A percentile compares a stretch with the other conserved stretches of the same genome.
phyloP scores from a whole-genome alignment of 2,113 vertebrate genomes.

The Solea senegalensis region DNA sequence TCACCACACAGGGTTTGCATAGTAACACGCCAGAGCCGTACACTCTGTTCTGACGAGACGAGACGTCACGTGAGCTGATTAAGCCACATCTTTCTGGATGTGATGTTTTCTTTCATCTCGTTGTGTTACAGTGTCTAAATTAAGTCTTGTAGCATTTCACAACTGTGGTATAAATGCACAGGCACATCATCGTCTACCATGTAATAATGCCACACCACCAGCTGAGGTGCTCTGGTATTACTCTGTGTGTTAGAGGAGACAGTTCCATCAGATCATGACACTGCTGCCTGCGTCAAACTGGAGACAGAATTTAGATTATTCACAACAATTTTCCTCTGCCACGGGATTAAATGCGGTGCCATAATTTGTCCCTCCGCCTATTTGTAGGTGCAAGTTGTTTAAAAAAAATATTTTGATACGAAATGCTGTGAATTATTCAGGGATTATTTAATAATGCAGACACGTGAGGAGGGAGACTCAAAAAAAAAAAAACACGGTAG shows the following conservation, averaged over 20 bases:
- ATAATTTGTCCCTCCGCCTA: conserved; percentile 27
- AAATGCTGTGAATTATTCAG: conserved; percentile 88
- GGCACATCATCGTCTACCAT: too few species aligned
- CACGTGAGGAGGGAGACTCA: conserved; percentile 80
- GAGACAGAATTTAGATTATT: neutral
- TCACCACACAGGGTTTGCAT: conserved; percentile 28
- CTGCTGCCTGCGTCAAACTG: neutral
- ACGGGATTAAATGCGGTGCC: neutral
- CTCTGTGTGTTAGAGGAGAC: neutral
- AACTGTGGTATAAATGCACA: too few species aligned
- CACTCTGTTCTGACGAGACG: neutral
- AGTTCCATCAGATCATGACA: neutral
- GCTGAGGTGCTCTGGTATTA: neutral
- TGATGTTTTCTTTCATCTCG: too few species aligned
- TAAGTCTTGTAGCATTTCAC: too few species aligned
- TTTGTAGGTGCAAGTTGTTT: conserved; percentile 81
- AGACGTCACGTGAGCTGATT: conserved; percentile 3
- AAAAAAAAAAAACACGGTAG: conserved; percentile 70
- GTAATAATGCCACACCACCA: neutral
- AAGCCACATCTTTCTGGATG: neutral
- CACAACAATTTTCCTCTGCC: neutral
- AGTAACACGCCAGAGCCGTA: conserved; percentile 21
- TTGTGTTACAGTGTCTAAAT: too few species aligned
- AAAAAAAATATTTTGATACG: conserved; percentile 85
- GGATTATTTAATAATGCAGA: conserved; percentile 90